These are phyloP conservation scores for Apamea crenata DNA, from an alignment of 2,888 invertebrate genomes.

Conservation along the genomic window DNA sequence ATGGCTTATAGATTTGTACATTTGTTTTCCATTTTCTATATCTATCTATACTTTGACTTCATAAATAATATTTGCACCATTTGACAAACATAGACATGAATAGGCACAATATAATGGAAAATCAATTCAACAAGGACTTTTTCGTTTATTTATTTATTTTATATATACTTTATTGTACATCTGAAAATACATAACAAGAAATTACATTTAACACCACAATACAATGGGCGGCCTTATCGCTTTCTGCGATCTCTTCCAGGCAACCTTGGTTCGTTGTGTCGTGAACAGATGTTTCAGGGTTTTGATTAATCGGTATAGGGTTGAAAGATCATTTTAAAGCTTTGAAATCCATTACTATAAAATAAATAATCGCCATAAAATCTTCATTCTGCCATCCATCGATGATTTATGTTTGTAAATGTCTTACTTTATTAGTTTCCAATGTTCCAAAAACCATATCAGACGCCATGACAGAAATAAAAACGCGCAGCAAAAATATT, in stretches of 20 bases:
- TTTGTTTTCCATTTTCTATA: background rate
- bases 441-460: slow-evolving; percentile 28
- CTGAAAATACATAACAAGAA: background rate
- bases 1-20: slow-evolving; percentile 2
- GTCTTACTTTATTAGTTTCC: slow-evolving; percentile 20
- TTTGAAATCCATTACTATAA: background rate
- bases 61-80: slow-evolving; percentile 3
- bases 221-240: background rate
- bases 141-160: background rate
- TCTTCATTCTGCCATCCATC: background rate
- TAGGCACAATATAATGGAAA: background rate
- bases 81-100: background rate
- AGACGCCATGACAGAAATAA: slow-evolving; percentile 41
- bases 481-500: slow-evolving; percentile 27
- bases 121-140: background rate
- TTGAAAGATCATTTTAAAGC: background rate
- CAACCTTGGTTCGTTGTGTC: background rate
- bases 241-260: background rate
- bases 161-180: background rate
- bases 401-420: slow-evolving; percentile 16
- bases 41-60: background rate
- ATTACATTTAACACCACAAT: background rate
- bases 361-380: slow-evolving; percentile 20
- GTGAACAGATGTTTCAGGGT: background rate
- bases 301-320: background rate